Evolutionary conservation across 2,113 vertebrate species (phyloP).

Genomic region (Nasalis larvatus): DNA sequence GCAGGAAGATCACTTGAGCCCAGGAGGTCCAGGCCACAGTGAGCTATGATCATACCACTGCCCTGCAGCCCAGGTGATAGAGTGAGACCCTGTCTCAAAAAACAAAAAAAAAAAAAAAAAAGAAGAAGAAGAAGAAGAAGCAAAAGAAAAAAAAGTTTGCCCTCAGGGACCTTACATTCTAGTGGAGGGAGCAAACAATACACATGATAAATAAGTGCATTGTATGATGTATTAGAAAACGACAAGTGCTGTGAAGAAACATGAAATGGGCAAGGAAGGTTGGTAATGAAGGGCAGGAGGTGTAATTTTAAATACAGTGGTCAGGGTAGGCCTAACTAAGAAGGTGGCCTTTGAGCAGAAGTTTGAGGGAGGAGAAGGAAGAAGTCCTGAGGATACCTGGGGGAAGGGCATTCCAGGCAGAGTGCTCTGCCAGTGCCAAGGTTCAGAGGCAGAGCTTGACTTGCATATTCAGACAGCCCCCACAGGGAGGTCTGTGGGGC

Average conservation of each 20-base stretch:
- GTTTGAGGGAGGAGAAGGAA: background rate
- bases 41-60: no score
- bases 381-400: background rate
- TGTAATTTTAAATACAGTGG: background rate
- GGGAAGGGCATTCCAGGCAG: background rate
- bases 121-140: no score
- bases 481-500: no score
- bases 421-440: background rate
- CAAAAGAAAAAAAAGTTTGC: background rate
- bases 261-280: background rate
- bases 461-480: background rate
- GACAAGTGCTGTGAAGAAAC: background rate
- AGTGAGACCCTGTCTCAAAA: no score
- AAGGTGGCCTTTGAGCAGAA: background rate
- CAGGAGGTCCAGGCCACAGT: no score
- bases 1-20: no score
- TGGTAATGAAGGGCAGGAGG: rapidly evolving
- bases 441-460: background rate
- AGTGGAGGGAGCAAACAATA: background rate
- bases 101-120: no score
- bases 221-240: background rate
- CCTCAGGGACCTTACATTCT: background rate
- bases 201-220: background rate
- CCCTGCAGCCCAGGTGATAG: no score
- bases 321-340: background rate